These are phyloP conservation scores for Littorina saxatilis DNA, from an alignment of 1,140 invertebrate genomes.

Conservation along the genomic window DNA sequence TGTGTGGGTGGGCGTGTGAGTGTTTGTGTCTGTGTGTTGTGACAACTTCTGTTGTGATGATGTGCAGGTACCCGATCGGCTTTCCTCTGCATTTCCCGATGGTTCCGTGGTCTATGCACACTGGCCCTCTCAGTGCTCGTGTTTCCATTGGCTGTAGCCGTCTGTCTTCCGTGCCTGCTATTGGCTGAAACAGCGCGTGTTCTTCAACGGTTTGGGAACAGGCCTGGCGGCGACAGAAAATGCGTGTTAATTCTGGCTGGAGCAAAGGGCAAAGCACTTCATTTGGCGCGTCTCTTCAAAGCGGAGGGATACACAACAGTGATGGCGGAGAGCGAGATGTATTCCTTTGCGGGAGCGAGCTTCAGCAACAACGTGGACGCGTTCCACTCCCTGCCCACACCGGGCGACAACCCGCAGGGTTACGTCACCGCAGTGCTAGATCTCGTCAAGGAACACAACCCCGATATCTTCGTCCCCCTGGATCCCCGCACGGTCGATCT, in stretches of 20 bases:
- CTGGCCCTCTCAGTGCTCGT: not conserved
- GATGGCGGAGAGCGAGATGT: not conserved
- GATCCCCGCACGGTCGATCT: not conserved
- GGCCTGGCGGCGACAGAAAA: not conserved
- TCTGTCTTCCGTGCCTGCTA: conserved; percentile 15
- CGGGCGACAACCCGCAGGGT: not conserved
- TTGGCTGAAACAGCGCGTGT: not conserved
- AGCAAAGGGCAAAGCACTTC: not conserved
- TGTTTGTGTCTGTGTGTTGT: too few relatives aligned
- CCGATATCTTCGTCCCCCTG: not conserved
- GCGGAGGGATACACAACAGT: not conserved
- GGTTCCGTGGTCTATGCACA: not conserved
- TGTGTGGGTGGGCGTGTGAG: too few relatives aligned
- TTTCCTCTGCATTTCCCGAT: too few relatives aligned
- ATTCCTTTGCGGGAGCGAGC: not conserved
- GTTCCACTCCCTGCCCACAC: conserved; percentile 1
- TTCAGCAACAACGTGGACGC: conserved; percentile 12
- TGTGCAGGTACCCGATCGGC: too few relatives aligned
- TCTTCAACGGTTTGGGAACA: not conserved
- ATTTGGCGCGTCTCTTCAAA: not conserved
- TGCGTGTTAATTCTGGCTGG: not conserved
- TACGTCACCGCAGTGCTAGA: not conserved
- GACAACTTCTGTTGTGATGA: not conserved
- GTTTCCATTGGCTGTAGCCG: not conserved
- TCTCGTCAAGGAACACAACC: not conserved